phyloP scores from a whole-genome alignment of 2,888 invertebrate species.

The Ichneumoninae sp. region DNA sequence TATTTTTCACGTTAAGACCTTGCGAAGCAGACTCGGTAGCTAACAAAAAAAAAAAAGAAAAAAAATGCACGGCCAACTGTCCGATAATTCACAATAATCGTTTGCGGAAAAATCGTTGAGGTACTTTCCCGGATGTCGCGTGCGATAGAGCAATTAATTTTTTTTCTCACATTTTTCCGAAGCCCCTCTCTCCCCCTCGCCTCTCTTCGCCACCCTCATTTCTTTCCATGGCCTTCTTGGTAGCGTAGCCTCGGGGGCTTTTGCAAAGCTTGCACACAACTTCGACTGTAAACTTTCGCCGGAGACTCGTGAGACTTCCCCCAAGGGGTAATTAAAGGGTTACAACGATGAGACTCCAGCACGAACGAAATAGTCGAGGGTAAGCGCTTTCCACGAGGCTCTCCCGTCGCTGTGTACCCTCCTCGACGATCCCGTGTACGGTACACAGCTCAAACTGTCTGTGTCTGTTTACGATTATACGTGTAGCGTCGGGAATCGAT shows the following conservation, averaged over 20 bases:
- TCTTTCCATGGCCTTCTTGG: conserved; percentile 25
- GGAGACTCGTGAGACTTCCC: conserved; percentile 55
- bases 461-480: conserved; percentile 25
- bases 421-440: conserved; percentile 6
- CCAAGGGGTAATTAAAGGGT: conserved; percentile 63
- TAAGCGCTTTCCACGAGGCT: conserved; percentile 59
- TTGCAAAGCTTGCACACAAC: conserved; percentile 62
- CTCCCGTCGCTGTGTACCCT: background rate
- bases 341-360: conserved; percentile 53
- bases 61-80: background rate
- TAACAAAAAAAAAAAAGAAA: too few relatives aligned
- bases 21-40: too few relatives aligned
- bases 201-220: background rate
- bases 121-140: background rate
- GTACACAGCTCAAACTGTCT: background rate
- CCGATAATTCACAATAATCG: background rate
- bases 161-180: conserved; percentile 2
- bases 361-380: conserved; percentile 62
- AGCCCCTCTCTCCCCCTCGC: too few relatives aligned
- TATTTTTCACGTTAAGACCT: too few relatives aligned
- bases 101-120: background rate
- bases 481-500: conserved; percentile 21
- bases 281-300: conserved; percentile 62
- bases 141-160: conserved; percentile 1
- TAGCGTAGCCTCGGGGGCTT: conserved; percentile 37